A percentile compares a stretch with the other conserved stretches of the same genome.
phyloP scores from a whole-genome alignment of 2,888 invertebrate genomes.

The Zhuqinia jingwanae region DNA sequence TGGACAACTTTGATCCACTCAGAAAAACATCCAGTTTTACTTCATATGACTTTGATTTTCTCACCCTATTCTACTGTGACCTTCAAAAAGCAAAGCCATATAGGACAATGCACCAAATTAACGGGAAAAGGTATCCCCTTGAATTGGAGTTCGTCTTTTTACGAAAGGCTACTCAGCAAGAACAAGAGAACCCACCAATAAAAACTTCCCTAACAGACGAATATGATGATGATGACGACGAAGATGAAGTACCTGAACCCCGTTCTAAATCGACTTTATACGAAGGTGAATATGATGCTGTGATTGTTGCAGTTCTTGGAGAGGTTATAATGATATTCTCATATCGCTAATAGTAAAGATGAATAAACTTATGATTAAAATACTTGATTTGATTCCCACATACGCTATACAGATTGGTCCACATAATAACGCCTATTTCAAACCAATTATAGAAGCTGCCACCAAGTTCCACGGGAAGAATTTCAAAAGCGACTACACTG shows the following conservation, averaged over 20 bases:
- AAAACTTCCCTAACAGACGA: too few relatives aligned
- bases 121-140: slow-evolving; percentile 50
- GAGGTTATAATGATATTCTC: too few relatives aligned
- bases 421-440: slow-evolving; percentile 23
- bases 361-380: too few relatives aligned
- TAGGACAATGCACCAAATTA: slow-evolving; percentile 58
- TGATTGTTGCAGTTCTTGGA: slow-evolving; percentile 46
- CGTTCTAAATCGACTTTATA: not conserved
- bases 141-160: slow-evolving; percentile 54
- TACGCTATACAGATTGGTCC: slow-evolving; percentile 19
- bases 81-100: not conserved
- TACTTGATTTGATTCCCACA: too few relatives aligned
- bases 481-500: not conserved
- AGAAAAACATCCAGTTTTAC: not conserved
- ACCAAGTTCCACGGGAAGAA: slow-evolving; percentile 14
- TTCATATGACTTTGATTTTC: slow-evolving; percentile 39
- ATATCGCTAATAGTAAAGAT: too few relatives aligned
- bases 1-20: slow-evolving; percentile 49
- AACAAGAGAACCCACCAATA: too few relatives aligned
- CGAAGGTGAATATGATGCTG: not conserved
- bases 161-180: not conserved
- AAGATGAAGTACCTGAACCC: not conserved
- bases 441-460: slow-evolving; percentile 48
- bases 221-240: not conserved
- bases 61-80: slow-evolving; percentile 52